Evolutionary conservation across 2,888 invertebrate genomes (phyloP).

Genomic region (Argynnis bischoffii): DNA sequence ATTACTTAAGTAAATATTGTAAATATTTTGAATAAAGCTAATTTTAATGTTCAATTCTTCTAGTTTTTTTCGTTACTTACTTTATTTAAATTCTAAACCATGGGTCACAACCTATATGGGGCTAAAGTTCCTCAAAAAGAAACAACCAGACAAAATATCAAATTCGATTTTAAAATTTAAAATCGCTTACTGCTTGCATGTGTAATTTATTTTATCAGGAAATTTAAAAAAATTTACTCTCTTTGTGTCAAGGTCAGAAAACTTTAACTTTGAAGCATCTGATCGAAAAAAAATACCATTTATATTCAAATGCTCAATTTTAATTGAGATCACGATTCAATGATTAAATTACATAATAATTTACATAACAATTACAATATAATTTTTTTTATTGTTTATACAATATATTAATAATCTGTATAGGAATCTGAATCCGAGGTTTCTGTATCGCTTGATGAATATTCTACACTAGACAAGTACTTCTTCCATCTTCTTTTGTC

Average conservation of each 20-base stretch:
- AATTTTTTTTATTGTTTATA: too few species aligned
- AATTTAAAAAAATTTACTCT: too few species aligned
- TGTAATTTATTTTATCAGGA: too few species aligned
- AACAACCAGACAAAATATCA: not conserved
- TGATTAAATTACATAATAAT: too few species aligned
- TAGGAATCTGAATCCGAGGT: not conserved
- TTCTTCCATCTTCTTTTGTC: constrained; percentile 41
- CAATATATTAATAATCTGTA: not conserved
- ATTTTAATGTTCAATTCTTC: not conserved
- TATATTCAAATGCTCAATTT: not conserved
- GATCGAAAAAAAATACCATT: too few species aligned
- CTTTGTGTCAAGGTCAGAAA: too few species aligned
- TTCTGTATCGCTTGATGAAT: constrained; percentile 6
- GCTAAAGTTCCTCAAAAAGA: too few species aligned
- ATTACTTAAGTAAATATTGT: not conserved
- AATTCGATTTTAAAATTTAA: not conserved
- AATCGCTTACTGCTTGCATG: too few species aligned
- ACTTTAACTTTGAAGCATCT: too few species aligned
- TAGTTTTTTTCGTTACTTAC: not conserved
- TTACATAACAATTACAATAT: not conserved
- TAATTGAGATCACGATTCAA: not conserved
- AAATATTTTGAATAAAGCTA: constrained; percentile 2
- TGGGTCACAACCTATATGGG: too few species aligned
- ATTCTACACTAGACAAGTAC: constrained; percentile 15
- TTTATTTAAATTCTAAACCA: too few species aligned